Evolutionary conservation across 2,888 invertebrate genomes (phyloP).

Genomic region (Lysandra bellargus): DNA sequence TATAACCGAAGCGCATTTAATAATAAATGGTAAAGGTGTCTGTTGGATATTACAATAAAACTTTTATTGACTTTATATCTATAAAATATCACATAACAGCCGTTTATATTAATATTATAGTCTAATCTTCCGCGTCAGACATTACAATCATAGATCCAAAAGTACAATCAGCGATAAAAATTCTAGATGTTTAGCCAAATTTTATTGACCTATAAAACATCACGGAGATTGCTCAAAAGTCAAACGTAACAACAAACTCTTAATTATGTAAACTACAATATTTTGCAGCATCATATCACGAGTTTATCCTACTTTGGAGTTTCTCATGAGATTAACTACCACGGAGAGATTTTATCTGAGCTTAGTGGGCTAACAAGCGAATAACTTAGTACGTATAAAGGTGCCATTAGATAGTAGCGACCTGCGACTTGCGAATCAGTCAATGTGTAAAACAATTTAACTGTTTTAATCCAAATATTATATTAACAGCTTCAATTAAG

Average conservation of each 20-base stretch:
- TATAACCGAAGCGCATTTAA: not conserved
- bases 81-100: not conserved
- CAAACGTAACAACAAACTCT: conserved; percentile 9
- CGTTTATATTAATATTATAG: not conserved
- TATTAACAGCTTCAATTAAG: no score
- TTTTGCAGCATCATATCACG: conserved; percentile 25
- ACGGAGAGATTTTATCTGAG: conserved; percentile 26
- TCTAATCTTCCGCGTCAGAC: not conserved
- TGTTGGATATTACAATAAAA: not conserved
- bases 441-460: no score
- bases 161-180: not conserved
- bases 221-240: not conserved
- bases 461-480: no score
- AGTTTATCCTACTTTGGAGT: conserved; percentile 21
- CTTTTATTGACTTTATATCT: not conserved
- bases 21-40: not conserved
- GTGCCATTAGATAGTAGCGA: not conserved
- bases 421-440: no score
- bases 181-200: not conserved
- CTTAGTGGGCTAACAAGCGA: conserved; percentile 33
- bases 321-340: conserved; percentile 30
- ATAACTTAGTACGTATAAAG: conserved; percentile 40
- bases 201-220: conserved; percentile 4
- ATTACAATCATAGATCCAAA: not conserved
- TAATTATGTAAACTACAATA: conserved; percentile 20